Evolutionary conservation across 2,113 vertebrate genomes (phyloP).

Genomic region (human (Homo sapiens)): GRCh38 chr4:115016001-115016500

Average conservation of each 20-base stretch:
- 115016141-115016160: neutral
- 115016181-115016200: neutral
- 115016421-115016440: neutral
- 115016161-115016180: too few species aligned
- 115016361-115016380: neutral
- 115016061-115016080: neutral
- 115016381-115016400: neutral
- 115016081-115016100: neutral
- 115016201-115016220: neutral
- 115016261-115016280: neutral
- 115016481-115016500: neutral
- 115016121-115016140: neutral
- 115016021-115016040: neutral
- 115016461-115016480: neutral
- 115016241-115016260: too few species aligned
- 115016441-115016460: neutral
- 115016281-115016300: neutral
- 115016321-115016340: neutral
- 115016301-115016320: neutral
- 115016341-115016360: too few species aligned
- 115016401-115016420: neutral
- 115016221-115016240: neutral
- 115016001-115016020: neutral
- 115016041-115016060: neutral
- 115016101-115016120: neutral